phyloP scores from a whole-genome alignment of 2,113 vertebrate species.

The Symphodus melops region DNA sequence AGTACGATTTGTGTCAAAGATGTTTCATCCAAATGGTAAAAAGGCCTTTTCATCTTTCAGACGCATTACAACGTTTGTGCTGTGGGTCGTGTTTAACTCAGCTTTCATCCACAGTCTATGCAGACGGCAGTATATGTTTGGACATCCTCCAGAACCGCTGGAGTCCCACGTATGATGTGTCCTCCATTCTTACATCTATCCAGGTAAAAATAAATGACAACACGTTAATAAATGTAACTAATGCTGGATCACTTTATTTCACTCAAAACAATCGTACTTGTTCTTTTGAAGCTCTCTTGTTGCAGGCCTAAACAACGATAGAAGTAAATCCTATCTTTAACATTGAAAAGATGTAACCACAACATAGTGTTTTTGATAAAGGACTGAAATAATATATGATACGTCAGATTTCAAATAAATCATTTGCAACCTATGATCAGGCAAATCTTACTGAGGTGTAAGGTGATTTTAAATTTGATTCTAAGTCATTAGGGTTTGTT shows the following conservation, averaged over 20 bases:
- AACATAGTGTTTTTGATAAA: no score
- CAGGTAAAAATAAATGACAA: slow-evolving; percentile 83
- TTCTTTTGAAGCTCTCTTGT: no score
- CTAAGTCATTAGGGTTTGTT: not conserved
- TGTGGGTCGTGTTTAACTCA: not conserved
- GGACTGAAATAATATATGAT: no score
- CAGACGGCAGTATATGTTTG: slow-evolving; percentile 99
- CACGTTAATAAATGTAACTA: not conserved
- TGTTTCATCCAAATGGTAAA: slow-evolving; percentile 99
- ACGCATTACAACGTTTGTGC: not conserved
- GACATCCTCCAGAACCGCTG: slow-evolving; percentile 99
- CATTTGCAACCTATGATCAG: not conserved
- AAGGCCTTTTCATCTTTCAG: slow-evolving; percentile 16
- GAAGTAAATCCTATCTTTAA: no score
- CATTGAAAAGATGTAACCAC: no score
- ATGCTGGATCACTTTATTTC: not conserved
- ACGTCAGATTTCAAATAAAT: no score
- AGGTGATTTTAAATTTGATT: not conserved
- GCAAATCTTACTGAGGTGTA: not conserved
- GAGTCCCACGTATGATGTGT: slow-evolving; percentile 98
- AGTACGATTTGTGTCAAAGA: slow-evolving; percentile 99
- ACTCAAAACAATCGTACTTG: no score
- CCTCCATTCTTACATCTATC: slow-evolving; percentile 99
- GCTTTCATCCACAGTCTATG: slow-evolving; percentile 88
- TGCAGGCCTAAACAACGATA: no score